Conservation (phyloP, 2,888 invertebrate genomes). For the Dysmachus trigonus region DNA sequence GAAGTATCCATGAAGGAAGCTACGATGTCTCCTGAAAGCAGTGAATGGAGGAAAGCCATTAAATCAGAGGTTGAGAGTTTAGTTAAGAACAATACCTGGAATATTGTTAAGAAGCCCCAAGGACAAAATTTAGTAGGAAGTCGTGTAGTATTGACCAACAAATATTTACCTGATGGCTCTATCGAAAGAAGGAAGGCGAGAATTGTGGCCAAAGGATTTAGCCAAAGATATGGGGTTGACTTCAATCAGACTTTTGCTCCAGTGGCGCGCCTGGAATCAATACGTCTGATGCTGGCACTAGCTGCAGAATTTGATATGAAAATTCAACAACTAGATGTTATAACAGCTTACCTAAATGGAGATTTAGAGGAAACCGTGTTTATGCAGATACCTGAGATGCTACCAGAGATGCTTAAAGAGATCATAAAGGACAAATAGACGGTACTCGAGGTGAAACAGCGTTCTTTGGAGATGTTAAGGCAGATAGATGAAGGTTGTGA, state of each 20-base stretch:
- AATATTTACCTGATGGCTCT: neutral
- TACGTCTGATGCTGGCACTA: neutral
- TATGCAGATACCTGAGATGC: neutral
- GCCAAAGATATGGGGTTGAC: neutral
- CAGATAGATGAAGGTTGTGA: neutral
- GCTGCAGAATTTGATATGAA: neutral
- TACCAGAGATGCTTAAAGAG: neutral
- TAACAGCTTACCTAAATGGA: neutral
- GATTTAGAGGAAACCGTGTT: neutral
- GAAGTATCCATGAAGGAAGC: neutral
- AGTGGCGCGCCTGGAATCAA: neutral
- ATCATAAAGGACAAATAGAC: neutral
- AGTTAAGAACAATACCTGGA: conserved; percentile 49
- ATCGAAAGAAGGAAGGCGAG: neutral
- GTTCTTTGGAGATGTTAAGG: neutral
- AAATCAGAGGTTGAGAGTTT: conserved; percentile 46
- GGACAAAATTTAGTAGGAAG: neutral
- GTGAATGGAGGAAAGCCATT: conserved; percentile 49
- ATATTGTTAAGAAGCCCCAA: conserved; percentile 34
- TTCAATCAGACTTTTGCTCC: neutral
- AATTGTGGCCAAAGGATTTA: neutral
- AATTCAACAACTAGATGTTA: neutral
- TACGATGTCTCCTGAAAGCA: neutral
- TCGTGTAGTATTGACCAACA: neutral
- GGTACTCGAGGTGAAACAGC: neutral